Conservation (phyloP, 2,113 vertebrate species). For the Maccullochella peelii region DNA sequence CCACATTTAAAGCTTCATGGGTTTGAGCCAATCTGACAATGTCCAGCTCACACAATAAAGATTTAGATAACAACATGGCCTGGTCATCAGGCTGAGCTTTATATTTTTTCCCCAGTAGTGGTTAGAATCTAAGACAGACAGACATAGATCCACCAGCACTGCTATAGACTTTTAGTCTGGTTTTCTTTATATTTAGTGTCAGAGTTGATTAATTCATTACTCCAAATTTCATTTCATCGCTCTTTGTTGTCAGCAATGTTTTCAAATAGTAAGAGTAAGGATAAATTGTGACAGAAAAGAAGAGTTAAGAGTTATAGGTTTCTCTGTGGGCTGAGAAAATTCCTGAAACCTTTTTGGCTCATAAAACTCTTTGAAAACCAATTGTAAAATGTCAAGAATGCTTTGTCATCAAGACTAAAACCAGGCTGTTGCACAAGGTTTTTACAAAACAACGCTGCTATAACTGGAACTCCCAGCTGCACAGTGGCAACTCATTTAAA, state of each 20-base stretch:
- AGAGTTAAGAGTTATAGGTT: slow-evolving; percentile 13
- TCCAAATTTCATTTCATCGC: neutral
- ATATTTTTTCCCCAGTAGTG: neutral
- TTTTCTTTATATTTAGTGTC: slow-evolving; percentile 5
- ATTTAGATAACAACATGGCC: neutral
- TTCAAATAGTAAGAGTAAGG: neutral
- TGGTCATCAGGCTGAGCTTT: neutral
- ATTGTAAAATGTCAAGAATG: slow-evolving; percentile 36
- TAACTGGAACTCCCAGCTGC: neutral
- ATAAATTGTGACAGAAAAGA: neutral
- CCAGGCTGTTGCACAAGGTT: neutral
- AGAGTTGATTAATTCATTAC: neutral
- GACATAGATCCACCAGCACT: neutral
- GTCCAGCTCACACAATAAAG: neutral
- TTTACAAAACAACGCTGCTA: neutral
- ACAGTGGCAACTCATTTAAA: neutral
- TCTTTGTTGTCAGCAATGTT: neutral
- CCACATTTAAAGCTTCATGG: neutral
- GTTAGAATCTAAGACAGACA: neutral
- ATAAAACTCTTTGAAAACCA: neutral
- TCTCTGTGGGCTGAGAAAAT: slow-evolving; percentile 13
- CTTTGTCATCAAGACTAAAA: slow-evolving; percentile 25
- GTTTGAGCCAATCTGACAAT: neutral
- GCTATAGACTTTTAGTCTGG: neutral
- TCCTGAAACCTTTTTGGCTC: slow-evolving; percentile 20